Evolutionary conservation across 2,113 vertebrate genomes (phyloP), one percentile per base, ranked within the genome.

Genomic region (Perca flavescens): DNA sequence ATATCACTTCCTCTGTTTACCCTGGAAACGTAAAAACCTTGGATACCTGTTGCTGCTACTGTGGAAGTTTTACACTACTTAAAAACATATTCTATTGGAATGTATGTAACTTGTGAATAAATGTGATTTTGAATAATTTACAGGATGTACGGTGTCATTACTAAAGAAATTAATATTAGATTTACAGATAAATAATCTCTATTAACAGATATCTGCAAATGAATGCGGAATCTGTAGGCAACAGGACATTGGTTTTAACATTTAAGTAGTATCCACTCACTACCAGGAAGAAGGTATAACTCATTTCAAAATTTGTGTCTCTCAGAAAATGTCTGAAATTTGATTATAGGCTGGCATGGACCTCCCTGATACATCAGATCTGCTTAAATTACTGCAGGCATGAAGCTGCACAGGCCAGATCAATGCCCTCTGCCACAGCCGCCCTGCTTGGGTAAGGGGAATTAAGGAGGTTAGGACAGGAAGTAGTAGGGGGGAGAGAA

Each of bases 371-470:
- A 79, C 74, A 86, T 92, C 88, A 80, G 21, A 86, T 92, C 85
- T 84, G 64, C 63, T 91, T 79, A 63, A 49, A 89, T 91, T 77
- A 91, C 54, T 65, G 65, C 69, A 69, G 69, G 17, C 72, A 62
- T 89, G 87, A 91, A 74, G 70, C 80, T 86, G 68, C 71, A 79
- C 88, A 90, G 87, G 68, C 78, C 84, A 75, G 69, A 71, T 50
- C 81, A 70, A 67, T 74, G 78, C 67, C 78, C 63, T 79, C 58
- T 11, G 40, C 11, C 40, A 43, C 40, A 65, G 61, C 65, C 54
- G 74, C 67, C 77, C 62, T 66, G 80, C 46, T 50, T 71, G 68
- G 72, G 53, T 82, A 68, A 77, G 70, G 64, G 65, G 10, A 50
- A 79, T 19, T 78, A 46, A 82, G 49, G 68, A 83, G 74, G 77